These are phyloP conservation scores for Papilio gigon DNA, from an alignment of 2,888 invertebrate genomes.

Conservation along the genomic window DNA sequence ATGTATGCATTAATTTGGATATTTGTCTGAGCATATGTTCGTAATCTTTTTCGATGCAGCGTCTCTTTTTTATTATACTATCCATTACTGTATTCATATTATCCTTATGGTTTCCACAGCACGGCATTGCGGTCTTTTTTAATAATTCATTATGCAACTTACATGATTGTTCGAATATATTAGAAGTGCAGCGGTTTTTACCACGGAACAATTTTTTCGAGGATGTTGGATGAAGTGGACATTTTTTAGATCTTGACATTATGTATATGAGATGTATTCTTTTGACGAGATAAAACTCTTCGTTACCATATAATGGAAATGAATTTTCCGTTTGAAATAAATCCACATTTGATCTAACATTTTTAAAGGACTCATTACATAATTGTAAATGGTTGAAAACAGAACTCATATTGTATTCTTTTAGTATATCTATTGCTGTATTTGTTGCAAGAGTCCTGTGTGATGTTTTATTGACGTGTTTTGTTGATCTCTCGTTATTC, in stretches of 20 bases:
- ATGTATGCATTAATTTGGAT: neutral
- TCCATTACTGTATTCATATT: neutral
- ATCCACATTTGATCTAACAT: neutral
- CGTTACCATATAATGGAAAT: neutral
- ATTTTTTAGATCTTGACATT: slow-evolving; percentile 7
- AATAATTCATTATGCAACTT: neutral
- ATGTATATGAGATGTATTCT: neutral
- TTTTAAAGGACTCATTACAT: neutral
- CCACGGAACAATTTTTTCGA: neutral
- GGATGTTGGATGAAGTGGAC: neutral
- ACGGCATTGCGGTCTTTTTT: neutral
- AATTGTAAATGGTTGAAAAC: neutral
- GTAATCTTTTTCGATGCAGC: slow-evolving; percentile 6
- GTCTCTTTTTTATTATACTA: neutral
- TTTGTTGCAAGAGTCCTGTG: neutral
- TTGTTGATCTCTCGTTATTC: neutral
- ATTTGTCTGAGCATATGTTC: slow-evolving; percentile 12
- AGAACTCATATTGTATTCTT: neutral
- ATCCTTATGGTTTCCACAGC: neutral
- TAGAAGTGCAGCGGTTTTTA: neutral
- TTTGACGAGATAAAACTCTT: neutral
- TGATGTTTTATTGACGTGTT: neutral
- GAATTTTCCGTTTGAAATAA: slow-evolving; percentile 3
- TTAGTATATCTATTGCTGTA: neutral
- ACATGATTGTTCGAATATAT: neutral